Base-by-base conservation (phyloP, 1,140 invertebrate genomes). In the Trichonephila clavata region DNA sequence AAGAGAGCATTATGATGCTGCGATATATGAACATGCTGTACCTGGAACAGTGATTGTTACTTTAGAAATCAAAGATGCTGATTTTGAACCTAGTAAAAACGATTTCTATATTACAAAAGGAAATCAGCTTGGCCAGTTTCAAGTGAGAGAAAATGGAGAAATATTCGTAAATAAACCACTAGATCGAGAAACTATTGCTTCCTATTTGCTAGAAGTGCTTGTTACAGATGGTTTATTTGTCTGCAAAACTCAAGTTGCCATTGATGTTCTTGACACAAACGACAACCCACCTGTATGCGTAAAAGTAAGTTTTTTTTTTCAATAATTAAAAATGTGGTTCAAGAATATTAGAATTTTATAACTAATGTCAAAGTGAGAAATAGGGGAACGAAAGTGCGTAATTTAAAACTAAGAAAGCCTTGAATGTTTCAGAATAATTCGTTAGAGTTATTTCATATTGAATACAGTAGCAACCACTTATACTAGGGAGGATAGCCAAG, bases 191-290 rank as follows among this genome's bases (percentile, higher is more conserved):
- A 90, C 80, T 8, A 94, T 94, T 86, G 96, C 97, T 86, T 96
- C 95, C 83, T 98, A 98, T 95, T 96, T 97, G 32, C 96, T 98
- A 1, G 96, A 96, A 94, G 96, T 99, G 21, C 96, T 98, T 57
- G 98, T 97, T 68, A 98, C 98, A 14, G 98, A 99, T 96, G 98
- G 98, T 68, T 97, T 97, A 95, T 98, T 97, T 95, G 97, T 98
- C 50, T 97, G 98, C 61, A 96, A 96, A 59, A 97, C 97, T 10
- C 96, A 96, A 94, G 97, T 99, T 3, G 95, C 95, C 65, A 97
- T 99, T 63, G 96, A 97, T 94, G 96, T 99, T 27, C 95, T 97
- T 80, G 99, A 99, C 96, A 97, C 97, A 24, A 97, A 99, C 96
- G 98, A 99, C 95, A 98, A 98, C 96, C 96, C 97, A 18, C 98